Base-by-base conservation (phyloP, 2,888 invertebrate genomes). In the Chalcis sispes region DNA sequence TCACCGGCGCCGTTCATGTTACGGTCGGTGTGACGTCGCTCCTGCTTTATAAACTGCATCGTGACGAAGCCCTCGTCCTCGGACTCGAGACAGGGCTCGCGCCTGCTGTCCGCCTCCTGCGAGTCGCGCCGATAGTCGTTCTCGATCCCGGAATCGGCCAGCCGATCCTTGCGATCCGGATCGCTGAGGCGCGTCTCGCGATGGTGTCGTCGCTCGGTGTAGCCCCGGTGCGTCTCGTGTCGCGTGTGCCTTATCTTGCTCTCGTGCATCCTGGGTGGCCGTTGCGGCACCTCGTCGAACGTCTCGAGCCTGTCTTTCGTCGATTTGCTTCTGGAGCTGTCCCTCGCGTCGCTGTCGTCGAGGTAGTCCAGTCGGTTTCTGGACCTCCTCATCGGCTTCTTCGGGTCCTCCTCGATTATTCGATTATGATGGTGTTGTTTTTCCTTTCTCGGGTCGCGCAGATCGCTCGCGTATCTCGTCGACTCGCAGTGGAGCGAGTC, bases 101-200 rank as follows among this genome's bases (percentile, higher is more conserved):
- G 82, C 29, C 86, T 79, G 32, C 52, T 23, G 46, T 87, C 87
- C 7, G 83, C 85, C 72, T 87, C 87, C 66, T 87, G 86, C 0
- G 94, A 94, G 82, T 94, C 94, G 79, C 94, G 91, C 66, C 94
- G 91, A 82, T 94, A 94, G 86, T 95, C 95, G 81, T 95, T 95
- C 84, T 95, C 95, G 79, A 95, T 95, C 0, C 95, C 95, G 0
- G 95, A 95, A 89, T 95, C 95, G 1, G 93, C 93, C 66, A 93
- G 89, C 69, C 93, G 90, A 82, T 92, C 93, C 80, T 92, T 93
- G 5, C 90, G 86, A 75, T 91, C 91, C 36, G 86, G 86, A 78
- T 90, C 90, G 76, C 90, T 90, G 8, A 86, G 77, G 1, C 88
- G 84, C 4, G 86, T 88, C 29, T 88, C 87, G 83, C 66, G 15